phyloP scores from a whole-genome alignment of 2,797 vertebrate genomes.

The Hypotaenidia okinawae region DNA sequence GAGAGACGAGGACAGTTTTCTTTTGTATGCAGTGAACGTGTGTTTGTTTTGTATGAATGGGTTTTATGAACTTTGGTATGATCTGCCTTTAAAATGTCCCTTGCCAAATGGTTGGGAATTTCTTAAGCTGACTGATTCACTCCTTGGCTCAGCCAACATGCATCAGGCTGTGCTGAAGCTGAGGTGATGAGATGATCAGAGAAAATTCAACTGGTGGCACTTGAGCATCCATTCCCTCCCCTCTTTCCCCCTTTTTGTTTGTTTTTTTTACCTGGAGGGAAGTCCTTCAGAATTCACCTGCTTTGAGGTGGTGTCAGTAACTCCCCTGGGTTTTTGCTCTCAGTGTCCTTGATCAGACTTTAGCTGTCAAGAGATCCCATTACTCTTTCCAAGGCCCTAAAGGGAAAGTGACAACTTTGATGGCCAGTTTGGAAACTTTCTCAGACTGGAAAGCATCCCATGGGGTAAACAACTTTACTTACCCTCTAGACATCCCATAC shows the following conservation, averaged over 20 bases:
- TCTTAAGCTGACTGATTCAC: constrained; percentile 39
- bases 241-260: not conserved
- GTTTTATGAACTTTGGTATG: not conserved
- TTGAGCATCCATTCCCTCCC: not conserved
- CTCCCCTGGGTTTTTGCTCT: not conserved
- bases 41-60: not conserved
- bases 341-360: not conserved
- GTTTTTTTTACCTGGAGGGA: not conserved
- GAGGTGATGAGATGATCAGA: constrained; percentile 26
- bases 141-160: not conserved
- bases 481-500: not conserved
- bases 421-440: not conserved
- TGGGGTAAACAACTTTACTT: not conserved
- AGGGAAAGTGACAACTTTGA: not conserved
- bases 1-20: not conserved
- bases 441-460: not conserved
- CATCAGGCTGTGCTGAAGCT: not conserved
- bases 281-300: not conserved
- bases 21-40: not conserved
- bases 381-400: constrained; percentile 30
- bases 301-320: not conserved
- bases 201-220: constrained; percentile 26
- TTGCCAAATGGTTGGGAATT: constrained; percentile 9
- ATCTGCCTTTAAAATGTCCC: not conserved
- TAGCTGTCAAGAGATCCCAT: not conserved